Evolutionary conservation across 1,140 invertebrate genomes (phyloP), one percentile per base, ranked within the genome.

Genomic region (Ruditapes philippinarum): DNA sequence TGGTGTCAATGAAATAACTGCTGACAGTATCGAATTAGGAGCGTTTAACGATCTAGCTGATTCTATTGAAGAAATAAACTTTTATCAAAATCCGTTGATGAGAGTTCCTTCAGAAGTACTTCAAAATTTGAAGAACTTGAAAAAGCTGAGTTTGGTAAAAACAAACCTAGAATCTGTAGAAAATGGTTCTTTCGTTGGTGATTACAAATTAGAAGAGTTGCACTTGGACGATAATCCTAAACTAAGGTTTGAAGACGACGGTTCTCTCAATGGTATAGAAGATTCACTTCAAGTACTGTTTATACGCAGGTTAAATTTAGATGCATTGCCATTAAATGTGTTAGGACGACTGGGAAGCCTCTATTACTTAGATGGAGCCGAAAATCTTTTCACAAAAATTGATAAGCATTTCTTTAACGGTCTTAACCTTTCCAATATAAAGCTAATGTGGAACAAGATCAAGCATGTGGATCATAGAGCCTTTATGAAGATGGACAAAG

Each of bases 371-470:
- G 87, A 82, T 62, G 87, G 79, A 31, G 42, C 87, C 0, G 62
- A 89, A 42, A 89, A 89, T 83, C 51, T 33, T 12, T 60, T 89
- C 33, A 74, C 51, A 31, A 74, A 76, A 33, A 82, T 89, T 33
- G 87, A 89, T 54, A 89, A 89, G 28, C 36, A 82, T 51, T 89
- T 89, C 79, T 89, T 89, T 22, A 40, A 74, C 22, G 80, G 80
- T 74, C 60, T 89, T 0, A 70, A 76, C 17, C 36, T 89, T 9
- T 54, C 62, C 0, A 45, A 49, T 25, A 76, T 89, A 19, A 49
- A 49, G 14, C 33, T 89, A 51, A 82, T 57, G 68, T 89, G 87
- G 87, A 89, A 89, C 38, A 51, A 82, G 31, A 83, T 89, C 14
- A 73, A 60, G 60, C 42, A 82, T 22, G 68, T 89, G 19, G 87